Conservation (phyloP, 2,113 vertebrate genomes). For the Corythornis madagascariensis region DNA sequence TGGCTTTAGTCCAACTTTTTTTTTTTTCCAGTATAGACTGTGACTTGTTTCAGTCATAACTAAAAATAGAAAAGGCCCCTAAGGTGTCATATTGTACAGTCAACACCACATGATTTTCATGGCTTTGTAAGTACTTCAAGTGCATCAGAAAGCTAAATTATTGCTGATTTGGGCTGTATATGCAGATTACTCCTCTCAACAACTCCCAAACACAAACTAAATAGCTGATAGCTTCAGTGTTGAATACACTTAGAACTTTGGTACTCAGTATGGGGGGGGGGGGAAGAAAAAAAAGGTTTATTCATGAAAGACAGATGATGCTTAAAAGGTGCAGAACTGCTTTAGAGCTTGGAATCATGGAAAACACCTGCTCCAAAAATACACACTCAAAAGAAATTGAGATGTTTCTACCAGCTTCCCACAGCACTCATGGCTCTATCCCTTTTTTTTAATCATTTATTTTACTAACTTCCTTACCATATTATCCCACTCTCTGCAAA, state of each 20-base stretch:
- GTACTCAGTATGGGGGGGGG: background rate
- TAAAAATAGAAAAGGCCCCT: background rate
- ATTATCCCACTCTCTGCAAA: background rate
- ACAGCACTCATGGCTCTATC: background rate
- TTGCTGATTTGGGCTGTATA: background rate
- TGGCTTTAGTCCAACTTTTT: background rate
- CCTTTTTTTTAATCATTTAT: background rate
- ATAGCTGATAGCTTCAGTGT: background rate
- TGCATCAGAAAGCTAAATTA: background rate
- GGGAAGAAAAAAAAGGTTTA: background rate
- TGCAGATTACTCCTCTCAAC: background rate
- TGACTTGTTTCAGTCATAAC: background rate
- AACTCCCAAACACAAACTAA: background rate
- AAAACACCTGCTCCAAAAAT: background rate
- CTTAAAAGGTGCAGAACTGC: background rate
- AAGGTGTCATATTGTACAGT: background rate
- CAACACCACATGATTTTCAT: background rate
- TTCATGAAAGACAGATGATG: background rate
- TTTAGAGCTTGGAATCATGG: background rate
- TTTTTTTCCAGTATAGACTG: background rate
- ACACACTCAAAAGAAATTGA: background rate
- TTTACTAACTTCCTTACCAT: background rate
- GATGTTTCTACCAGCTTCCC: background rate
- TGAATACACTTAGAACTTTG: background rate
- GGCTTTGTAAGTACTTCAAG: background rate